Conservation (phyloP, 2,113 vertebrate genomes). For the Sceloporus tristichus region DNA sequence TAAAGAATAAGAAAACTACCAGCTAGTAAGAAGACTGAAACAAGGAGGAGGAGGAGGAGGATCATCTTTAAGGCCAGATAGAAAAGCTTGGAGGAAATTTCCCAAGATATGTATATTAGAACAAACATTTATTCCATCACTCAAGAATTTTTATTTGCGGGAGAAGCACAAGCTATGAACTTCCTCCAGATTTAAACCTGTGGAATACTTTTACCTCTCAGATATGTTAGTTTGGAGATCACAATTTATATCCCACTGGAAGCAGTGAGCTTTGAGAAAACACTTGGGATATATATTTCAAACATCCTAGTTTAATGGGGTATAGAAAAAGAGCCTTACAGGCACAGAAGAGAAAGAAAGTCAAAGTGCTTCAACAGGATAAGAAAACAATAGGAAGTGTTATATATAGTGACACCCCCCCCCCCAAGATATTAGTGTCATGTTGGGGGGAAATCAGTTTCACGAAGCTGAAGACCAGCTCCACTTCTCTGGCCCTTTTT, state of each 20-base stretch:
- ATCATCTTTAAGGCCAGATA: background rate
- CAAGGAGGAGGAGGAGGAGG: too few relatives aligned
- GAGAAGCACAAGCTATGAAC: too few relatives aligned
- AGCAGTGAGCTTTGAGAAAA: background rate
- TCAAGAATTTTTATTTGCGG: too few relatives aligned
- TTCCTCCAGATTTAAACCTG: too few relatives aligned
- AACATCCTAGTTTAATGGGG: background rate
- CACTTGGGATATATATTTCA: background rate
- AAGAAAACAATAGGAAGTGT: conserved; percentile 30
- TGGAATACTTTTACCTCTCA: too few relatives aligned
- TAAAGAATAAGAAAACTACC: background rate
- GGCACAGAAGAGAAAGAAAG: background rate
- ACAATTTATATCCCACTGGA: background rate
- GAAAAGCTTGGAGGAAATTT: background rate
- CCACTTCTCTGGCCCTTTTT: conserved; percentile 46
- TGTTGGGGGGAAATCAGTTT: background rate
- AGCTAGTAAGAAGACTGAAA: background rate
- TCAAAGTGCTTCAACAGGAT: background rate
- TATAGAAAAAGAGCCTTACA: accelerated
- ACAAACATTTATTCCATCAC: too few relatives aligned
- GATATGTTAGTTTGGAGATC: too few relatives aligned
- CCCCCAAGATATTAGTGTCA: conserved; percentile 6
- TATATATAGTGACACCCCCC: conserved; percentile 2
- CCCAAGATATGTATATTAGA: too few relatives aligned
- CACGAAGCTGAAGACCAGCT: conserved; percentile 44